Evolutionary conservation across 23 tunicate genomes (phyloP), one percentile per base, ranked within the genome.

Genomic region (Halocynthia roretzi): DNA sequence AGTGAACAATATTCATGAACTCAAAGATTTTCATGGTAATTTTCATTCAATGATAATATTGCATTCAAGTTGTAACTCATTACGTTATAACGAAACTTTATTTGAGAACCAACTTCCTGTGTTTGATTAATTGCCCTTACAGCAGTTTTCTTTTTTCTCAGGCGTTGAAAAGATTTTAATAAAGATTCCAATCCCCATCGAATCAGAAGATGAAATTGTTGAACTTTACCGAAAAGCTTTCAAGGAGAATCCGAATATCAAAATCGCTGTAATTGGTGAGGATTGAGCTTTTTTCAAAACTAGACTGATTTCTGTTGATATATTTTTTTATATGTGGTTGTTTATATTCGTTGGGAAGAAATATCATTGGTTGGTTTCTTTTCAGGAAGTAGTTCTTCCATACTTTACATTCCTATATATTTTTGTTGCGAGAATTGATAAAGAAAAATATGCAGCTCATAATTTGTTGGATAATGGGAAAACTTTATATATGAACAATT

Each of bases 1-100:
- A n/a, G 51, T 72, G 77, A 87, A 85, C 65, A 85, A 81, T 8
- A 71, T 77, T 18, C 73, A 91, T 22, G 87, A 86, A 62, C 80
- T 78, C 0, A 72, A 82, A 50, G 60, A 88, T 18, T 23, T 66
- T n/a, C 53, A 65, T 50, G 94, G 94, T 83, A 74, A 71, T 19
- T 14, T 17, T 14, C 49, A 12, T 10, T 0, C 2, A 2, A 15
- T n/a, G 17, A 2, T 58, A 14, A 58, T 14, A 58, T 14, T 58
- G 63, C n/a, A n/a, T 2, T 58, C 17, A 67, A 18, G 22, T 15
- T 22, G 2, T 15, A 0, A 2, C 14, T 15, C 2, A 1, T 67
- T 2, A 12, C 12, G 77, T 40, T 72, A 12, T 12, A 49, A 40
- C 12, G 2, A 72, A 52, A 72, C 50, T 15, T 50, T 72, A 14